Evolutionary conservation across 2,888 invertebrate species (phyloP).

Genomic region (Mellilla xanthometata): DNA sequence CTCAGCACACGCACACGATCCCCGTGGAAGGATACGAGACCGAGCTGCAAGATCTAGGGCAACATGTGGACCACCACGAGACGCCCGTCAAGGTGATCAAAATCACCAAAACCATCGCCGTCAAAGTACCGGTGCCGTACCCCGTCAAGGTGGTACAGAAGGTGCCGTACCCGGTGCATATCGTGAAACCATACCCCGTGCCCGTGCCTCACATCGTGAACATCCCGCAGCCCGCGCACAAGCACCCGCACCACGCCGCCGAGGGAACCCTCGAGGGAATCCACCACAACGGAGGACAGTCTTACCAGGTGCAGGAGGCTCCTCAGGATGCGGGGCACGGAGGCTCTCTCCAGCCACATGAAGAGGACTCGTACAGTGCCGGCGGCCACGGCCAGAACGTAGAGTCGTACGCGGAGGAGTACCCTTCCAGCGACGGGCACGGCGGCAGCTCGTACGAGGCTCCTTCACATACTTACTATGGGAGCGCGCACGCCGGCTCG

Average conservation of each 20-base stretch:
- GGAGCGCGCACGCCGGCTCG: slow-evolving; percentile 56
- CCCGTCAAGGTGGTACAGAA: slow-evolving; percentile 86
- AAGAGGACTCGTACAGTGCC: slow-evolving; percentile 45
- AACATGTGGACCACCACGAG: slow-evolving; percentile 76
- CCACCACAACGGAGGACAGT: slow-evolving; percentile 32
- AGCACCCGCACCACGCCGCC: slow-evolving; percentile 36
- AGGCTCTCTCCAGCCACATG: slow-evolving; percentile 37
- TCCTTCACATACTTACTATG: slow-evolving; percentile 48
- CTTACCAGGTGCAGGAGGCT: slow-evolving; percentile 59
- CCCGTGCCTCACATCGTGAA: slow-evolving; percentile 84
- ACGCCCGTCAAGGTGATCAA: slow-evolving; percentile 85
- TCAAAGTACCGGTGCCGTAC: slow-evolving; percentile 87
- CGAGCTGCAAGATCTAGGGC: slow-evolving; percentile 68
- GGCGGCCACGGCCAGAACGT: slow-evolving; percentile 43
- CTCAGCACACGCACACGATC: slow-evolving; percentile 64
- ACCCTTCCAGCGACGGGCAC: slow-evolving; percentile 42
- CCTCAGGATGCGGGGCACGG: slow-evolving; percentile 34
- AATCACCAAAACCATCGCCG: slow-evolving; percentile 86
- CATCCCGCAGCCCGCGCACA: slow-evolving; percentile 75
- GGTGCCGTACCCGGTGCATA: slow-evolving; percentile 84
- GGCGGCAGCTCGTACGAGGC: slow-evolving; percentile 45
- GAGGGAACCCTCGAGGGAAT: slow-evolving; percentile 34
- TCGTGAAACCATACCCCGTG: slow-evolving; percentile 84
- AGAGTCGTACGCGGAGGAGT: slow-evolving; percentile 42
- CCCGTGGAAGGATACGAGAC: slow-evolving; percentile 74